Evolutionary conservation across 2,888 invertebrate species (phyloP).

Genomic region (Andricus quercusramuli): DNA sequence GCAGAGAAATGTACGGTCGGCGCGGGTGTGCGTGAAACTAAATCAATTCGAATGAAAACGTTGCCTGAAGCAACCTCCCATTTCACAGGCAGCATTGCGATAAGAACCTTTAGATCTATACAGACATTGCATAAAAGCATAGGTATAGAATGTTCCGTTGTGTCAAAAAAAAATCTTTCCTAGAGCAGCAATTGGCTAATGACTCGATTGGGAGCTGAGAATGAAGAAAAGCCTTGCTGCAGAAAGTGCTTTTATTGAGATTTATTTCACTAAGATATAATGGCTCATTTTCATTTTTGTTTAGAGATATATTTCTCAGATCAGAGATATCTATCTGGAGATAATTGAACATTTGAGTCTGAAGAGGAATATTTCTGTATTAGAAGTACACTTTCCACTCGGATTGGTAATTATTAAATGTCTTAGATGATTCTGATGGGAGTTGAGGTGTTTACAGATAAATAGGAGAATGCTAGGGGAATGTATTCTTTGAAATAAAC

Average conservation of each 20-base stretch:
- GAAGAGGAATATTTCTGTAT: not conserved
- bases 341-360: not conserved
- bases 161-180: not conserved
- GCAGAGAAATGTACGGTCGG: conserved; percentile 43
- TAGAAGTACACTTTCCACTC: not conserved
- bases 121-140: not conserved
- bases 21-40: conserved; percentile 44
- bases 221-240: not conserved
- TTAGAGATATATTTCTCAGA: not conserved
- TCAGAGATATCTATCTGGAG: not conserved
- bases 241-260: not conserved
- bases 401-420: not conserved
- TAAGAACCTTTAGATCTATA: not conserved
- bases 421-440: not conserved
- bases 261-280: not conserved
- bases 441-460: not conserved
- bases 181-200: conserved; percentile 11
- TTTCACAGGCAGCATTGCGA: not conserved
- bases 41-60: conserved; percentile 49
- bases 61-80: conserved; percentile 17
- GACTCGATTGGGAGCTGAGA: not conserved
- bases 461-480: too few relatives aligned
- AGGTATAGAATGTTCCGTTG: not conserved
- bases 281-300: not conserved
- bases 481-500: too few relatives aligned